Base-by-base conservation (phyloP, 2,888 invertebrate species). In the Rhogogaster chlorosoma region DNA sequence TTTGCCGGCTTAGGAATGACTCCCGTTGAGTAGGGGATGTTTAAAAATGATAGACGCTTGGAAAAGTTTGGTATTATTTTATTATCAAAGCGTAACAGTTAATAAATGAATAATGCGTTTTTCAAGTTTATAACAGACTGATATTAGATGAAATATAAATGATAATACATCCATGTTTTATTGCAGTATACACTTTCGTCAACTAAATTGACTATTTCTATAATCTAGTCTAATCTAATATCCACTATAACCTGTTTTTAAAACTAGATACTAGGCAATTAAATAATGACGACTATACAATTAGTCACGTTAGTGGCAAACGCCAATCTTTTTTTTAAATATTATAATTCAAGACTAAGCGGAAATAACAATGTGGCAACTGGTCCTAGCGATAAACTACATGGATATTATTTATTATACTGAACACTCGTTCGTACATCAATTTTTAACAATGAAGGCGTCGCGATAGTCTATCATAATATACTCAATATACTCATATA, bases 1-100 rank as follows among this genome's bases (percentile, higher is more conserved):
- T 3, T 45, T 4, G 57, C n/a, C 57, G 22, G n/a, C n/a, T 57
- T 9, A 7, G 22, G 9, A 57, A 18, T 22, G 9, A 57, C 7
- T 6, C 7, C 10, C 22, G 45, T 64, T 26, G 22, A 64, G 29
- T 64, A 12, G 12, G 12, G 64, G 3, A 26, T 64, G 22, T 3
- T 9, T 2, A 29, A 12, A 26, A 32, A 67, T 32, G 42, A 38
- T 2, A 73, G 73, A 73, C 26, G 26, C 42, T 73, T 18, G 2
- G 18, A 73, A 9, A 88, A 87, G 85, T 89, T 88, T 90, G 85
- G 77, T 86, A 88, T 85, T 88, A 88, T 90, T 90, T 90, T 91
- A 91, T 91, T 91, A 91, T 91, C 91, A 91, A 91, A 91, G 91
- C 91, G 90, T 90, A 91, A 91, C 91, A 90, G 89, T 90, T 89